These are phyloP conservation scores for Hipparchia semele DNA, from an alignment of 2,888 invertebrate genomes.

Conservation along the genomic window DNA sequence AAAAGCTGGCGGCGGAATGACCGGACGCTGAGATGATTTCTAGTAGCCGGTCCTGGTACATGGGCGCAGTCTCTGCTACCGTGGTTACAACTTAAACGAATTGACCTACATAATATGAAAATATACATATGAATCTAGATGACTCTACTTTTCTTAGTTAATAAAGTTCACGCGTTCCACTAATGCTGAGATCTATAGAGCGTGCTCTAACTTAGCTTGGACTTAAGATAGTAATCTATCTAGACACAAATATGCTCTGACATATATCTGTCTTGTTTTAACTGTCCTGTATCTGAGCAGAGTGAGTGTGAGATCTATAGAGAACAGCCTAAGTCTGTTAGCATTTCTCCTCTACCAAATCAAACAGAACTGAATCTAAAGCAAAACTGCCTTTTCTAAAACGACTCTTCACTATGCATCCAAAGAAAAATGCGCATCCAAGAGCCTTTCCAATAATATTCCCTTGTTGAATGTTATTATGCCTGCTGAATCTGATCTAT, in stretches of 20 bases:
- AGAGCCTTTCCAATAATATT: no score
- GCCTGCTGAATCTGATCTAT: no score
- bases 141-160: conserved; percentile 14
- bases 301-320: not conserved
- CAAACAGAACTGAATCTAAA: no score
- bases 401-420: no score
- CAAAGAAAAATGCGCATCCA: no score
- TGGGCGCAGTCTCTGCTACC: conserved; percentile 57
- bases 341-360: not conserved
- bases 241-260: no score
- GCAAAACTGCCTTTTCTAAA: no score
- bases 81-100: conserved; percentile 21
- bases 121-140: conserved; percentile 9
- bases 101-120: conserved; percentile 29
- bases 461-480: no score
- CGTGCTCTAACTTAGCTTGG: no score
- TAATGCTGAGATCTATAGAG: not conserved
- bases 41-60: conserved; percentile 59
- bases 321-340: no score
- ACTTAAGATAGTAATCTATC: no score
- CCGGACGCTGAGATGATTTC: conserved; percentile 81
- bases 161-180: not conserved
- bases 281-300: not conserved
- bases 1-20: conserved; percentile 78
- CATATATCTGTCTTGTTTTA: no score